phyloP scores from a whole-genome alignment of 2,888 invertebrate genomes.

The Ennomos fuscantarius region DNA sequence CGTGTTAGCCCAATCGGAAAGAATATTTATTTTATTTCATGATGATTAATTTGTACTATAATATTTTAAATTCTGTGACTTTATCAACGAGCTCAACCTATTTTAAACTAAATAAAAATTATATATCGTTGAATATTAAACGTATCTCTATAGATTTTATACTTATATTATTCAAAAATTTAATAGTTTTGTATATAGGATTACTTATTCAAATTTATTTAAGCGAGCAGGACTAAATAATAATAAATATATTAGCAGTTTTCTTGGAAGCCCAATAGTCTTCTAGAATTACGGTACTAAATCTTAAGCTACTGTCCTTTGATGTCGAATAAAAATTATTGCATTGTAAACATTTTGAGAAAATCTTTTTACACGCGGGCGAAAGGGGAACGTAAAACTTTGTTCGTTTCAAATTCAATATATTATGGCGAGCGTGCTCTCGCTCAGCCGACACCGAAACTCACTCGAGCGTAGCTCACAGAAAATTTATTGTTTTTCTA shows the following conservation, averaged over 20 bases:
- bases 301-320: slow-evolving; percentile 51
- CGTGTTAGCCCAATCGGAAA: slow-evolving; percentile 49
- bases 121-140: too few species aligned
- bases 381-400: slow-evolving; percentile 78
- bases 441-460: slow-evolving; percentile 83
- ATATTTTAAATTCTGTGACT: too few species aligned
- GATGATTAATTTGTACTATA: slow-evolving; percentile 24
- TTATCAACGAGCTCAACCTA: too few species aligned
- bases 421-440: slow-evolving; percentile 84
- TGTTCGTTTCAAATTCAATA: slow-evolving; percentile 85
- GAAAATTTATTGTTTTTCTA: slow-evolving; percentile 85
- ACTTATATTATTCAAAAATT: too few species aligned
- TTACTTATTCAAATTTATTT: too few species aligned
- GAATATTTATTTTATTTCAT: slow-evolving; percentile 28
- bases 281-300: slow-evolving; percentile 26
- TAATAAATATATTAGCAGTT: background rate
- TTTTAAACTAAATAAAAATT: too few species aligned
- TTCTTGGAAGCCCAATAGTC: slow-evolving; percentile 16
- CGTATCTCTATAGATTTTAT: too few species aligned
- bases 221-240: too few species aligned
- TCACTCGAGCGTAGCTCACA: slow-evolving; percentile 82
- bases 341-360: slow-evolving; percentile 78
- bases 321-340: slow-evolving; percentile 70
- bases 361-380: slow-evolving; percentile 80
- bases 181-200: too few species aligned